Conservation (phyloP, 2,113 vertebrate genomes). For the Albula glossodonta region DNA sequence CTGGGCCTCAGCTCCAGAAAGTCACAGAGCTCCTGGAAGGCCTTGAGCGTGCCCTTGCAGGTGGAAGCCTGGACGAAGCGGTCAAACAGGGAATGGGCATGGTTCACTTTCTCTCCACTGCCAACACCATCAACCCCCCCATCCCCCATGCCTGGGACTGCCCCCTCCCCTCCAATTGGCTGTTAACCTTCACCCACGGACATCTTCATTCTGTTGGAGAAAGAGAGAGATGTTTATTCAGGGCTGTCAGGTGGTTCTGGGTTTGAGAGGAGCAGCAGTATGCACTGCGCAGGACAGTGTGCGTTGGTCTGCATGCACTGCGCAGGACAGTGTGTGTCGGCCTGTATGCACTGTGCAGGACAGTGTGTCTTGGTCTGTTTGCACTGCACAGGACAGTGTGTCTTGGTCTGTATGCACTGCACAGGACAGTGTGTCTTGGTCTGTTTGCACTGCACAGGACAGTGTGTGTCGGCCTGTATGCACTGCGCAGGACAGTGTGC, state of each 20-base stretch:
- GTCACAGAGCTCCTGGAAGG: slow-evolving; percentile 89
- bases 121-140: slow-evolving; percentile 39
- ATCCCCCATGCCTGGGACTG: slow-evolving; percentile 28
- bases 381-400: no score
- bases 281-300: no score
- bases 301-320: no score
- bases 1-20: slow-evolving; percentile 78
- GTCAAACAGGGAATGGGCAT: slow-evolving; percentile 86
- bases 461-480: no score
- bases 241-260: not conserved
- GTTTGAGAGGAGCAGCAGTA: not conserved
- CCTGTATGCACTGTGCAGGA: no score
- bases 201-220: slow-evolving; percentile 24
- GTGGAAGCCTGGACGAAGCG: slow-evolving; percentile 88
- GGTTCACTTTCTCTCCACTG: slow-evolving; percentile 62
- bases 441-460: no score
- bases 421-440: no score
- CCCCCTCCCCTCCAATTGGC: not conserved
- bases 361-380: no score
- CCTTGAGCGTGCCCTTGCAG: slow-evolving; percentile 83
- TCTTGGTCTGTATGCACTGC: no score
- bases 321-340: no score
- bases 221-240: not conserved
- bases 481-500: no score
- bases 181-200: slow-evolving; percentile 4